Conservation (phyloP, 1,140 invertebrate genomes). For the Tetramorium alpestre region DNA sequence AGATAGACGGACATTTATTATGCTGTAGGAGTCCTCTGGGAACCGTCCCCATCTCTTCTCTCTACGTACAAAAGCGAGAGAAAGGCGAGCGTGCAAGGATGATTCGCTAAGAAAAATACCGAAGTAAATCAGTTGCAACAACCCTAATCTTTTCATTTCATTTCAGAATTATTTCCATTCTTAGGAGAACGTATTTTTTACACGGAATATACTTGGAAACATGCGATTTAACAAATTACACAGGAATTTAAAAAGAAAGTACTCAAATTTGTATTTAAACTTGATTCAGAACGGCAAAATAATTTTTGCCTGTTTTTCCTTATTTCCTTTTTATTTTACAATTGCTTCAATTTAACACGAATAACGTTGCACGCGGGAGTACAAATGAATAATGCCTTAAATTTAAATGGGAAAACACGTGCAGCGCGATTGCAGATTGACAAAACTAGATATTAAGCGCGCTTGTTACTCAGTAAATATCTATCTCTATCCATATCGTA, state of each 20-base stretch:
- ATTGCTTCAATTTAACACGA: neutral
- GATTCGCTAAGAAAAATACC: neutral
- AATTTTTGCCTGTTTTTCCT: neutral
- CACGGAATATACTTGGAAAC: too few relatives aligned
- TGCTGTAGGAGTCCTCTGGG: slow-evolving; percentile 11
- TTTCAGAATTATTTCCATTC: neutral
- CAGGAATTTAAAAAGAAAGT: neutral
- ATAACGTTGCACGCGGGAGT: neutral
- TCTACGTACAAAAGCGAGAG: slow-evolving; percentile 44
- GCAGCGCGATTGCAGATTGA: neutral
- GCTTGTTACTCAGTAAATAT: slow-evolving; percentile 32
- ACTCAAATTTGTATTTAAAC: neutral
- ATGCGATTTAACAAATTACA: neutral
- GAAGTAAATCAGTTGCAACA: neutral
- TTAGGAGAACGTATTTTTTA: too few relatives aligned
- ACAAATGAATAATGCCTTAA: neutral
- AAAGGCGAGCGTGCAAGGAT: slow-evolving; percentile 10
- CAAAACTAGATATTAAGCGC: neutral
- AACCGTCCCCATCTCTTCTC: neutral
- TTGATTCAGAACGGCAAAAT: neutral
- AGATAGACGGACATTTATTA: slow-evolving; percentile 70
- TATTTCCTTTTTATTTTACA: neutral
- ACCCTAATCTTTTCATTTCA: slow-evolving; percentile 1
- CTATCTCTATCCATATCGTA: slow-evolving; percentile 1
- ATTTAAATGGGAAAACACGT: neutral